A percentile compares a stretch with the other conserved stretches of the same genome.
phyloP scores from a whole-genome alignment of 2,888 invertebrate species.

The Capitulum mitella region DNA sequence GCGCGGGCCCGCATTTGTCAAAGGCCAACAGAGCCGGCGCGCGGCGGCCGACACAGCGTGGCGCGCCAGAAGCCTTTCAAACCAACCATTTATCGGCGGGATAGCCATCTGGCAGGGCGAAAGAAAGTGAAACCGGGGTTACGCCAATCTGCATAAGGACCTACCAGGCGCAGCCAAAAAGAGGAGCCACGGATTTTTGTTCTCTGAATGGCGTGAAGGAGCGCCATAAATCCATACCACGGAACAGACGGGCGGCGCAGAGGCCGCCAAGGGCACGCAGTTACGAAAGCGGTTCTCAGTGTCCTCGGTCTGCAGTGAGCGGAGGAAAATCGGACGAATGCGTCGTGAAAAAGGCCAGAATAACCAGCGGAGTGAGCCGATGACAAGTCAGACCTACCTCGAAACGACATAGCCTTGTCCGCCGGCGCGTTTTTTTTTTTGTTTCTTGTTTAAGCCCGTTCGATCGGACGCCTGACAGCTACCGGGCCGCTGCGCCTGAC shows the following conservation, averaged over 20 bases:
- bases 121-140: neutral
- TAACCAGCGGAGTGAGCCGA: too few relatives aligned
- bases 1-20: neutral
- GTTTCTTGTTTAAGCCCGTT: too few relatives aligned
- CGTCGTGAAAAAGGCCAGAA: too few relatives aligned
- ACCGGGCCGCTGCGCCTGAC: too few relatives aligned
- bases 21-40: neutral
- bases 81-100: neutral
- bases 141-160: neutral
- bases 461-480: too few relatives aligned
- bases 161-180: neutral
- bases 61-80: neutral
- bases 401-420: too few relatives aligned
- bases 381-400: too few relatives aligned
- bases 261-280: neutral
- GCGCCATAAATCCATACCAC: neutral
- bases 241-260: neutral
- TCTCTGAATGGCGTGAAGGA: neutral
- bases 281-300: too few relatives aligned
- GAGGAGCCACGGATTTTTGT: too few relatives aligned
- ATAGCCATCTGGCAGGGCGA: neutral
- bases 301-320: too few relatives aligned
- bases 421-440: too few relatives aligned
- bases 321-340: too few relatives aligned
- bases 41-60: neutral